Evolutionary conservation across 2,888 invertebrate species (phyloP).

Genomic region (Pollenia griseotomentosa): DNA sequence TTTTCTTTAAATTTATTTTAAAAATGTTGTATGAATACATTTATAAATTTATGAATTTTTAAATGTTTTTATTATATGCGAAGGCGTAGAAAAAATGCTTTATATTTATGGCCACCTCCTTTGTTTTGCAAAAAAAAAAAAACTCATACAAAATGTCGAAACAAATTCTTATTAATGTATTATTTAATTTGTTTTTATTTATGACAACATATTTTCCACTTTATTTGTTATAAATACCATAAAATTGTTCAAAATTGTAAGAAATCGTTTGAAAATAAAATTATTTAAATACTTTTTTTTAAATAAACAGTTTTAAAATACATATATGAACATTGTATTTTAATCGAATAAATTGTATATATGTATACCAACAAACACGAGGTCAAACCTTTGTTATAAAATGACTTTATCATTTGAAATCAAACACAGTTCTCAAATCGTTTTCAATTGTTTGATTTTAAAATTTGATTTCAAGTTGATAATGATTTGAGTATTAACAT

Average conservation of each 20-base stretch:
- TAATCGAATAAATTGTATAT: no score
- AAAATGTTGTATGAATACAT: constrained; percentile 50
- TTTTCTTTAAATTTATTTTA: constrained; percentile 33
- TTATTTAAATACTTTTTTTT: no score
- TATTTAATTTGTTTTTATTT: constrained; percentile 38
- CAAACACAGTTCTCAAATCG: no score
- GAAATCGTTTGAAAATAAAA: no score
- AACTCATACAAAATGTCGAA: constrained; percentile 27
- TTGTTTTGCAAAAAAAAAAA: not conserved
- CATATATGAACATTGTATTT: no score
- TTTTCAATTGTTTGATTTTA: no score
- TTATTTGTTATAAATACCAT: constrained; percentile 33
- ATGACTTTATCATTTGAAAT: no score
- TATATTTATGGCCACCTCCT: constrained; percentile 21
- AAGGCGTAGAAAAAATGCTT: constrained; percentile 44
- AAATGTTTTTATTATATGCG: constrained; percentile 54
- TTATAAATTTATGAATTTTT: constrained; percentile 68
- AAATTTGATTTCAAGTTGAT: no score
- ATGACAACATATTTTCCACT: constrained; percentile 29
- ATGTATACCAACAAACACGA: no score
- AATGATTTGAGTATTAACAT: no score
- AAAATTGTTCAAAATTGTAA: not conserved
- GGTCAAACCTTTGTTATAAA: no score
- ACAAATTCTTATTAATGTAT: constrained; percentile 1
- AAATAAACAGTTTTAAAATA: no score